These are phyloP conservation scores for Hephaestus fuliginosus DNA, from an alignment of 2,797 vertebrate genomes.

Conservation along the genomic window DNA sequence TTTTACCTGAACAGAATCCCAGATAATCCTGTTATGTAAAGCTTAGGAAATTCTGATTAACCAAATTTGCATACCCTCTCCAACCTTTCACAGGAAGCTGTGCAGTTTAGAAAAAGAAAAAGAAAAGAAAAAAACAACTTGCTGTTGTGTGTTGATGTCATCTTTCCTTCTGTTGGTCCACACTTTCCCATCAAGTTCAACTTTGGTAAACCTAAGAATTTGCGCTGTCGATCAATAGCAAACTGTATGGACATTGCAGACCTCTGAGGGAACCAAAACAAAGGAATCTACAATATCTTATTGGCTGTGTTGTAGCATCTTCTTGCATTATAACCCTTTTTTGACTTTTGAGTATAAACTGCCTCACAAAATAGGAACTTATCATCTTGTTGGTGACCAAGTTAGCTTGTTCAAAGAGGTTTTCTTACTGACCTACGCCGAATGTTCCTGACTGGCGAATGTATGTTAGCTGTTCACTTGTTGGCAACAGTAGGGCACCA, in stretches of 20 bases:
- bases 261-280: not conserved
- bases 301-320: not conserved
- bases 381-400: not conserved
- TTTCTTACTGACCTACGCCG: not conserved
- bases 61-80: not conserved
- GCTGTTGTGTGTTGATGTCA: not conserved
- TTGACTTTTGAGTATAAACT: constrained; percentile 6
- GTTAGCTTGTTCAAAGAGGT: not conserved
- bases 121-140: not conserved
- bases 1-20: not conserved
- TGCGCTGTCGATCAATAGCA: not conserved
- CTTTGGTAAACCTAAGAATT: not conserved
- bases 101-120: too few relatives aligned
- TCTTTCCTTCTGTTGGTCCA: not conserved
- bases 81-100: not conserved
- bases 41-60: not conserved
- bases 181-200: not conserved
- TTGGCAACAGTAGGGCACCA: not conserved
- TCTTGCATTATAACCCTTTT: not conserved
- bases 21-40: not conserved
- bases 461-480: not conserved
- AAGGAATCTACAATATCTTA: not conserved
- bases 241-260: not conserved
- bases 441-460: not conserved
- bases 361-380: not conserved